Base-by-base conservation (phyloP, 2,888 invertebrate species). In the Xestia ashworthii region DNA sequence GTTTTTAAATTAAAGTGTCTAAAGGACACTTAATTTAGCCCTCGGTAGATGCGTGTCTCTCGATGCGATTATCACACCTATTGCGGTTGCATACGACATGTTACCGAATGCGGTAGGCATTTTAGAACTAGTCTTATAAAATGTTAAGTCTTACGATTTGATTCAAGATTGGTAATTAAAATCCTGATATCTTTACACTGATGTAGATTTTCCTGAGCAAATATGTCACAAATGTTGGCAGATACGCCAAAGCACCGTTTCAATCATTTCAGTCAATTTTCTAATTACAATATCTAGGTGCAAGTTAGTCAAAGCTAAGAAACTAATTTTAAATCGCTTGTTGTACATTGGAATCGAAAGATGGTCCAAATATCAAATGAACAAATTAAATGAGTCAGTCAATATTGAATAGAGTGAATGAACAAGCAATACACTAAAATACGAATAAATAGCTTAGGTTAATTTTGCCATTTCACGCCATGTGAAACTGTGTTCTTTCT, bases 91-190 rank as follows among this genome's bases (percentile, higher is more conserved):
- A 60, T 83, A 55, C 14, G 55, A 41, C 50, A 71, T 68, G 68
- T 83, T 78, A 83, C 62, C 78, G 71, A 72, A 83, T 71, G 68
- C 79, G 38, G 19, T 71, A 83, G 76, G 60, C 67, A 78, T 83
- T 67, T 48, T 78, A 80, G 78, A 76, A 83, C 69, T 80, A 76
- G 82, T 79, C 82, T 46, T 48, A 46, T 75, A 46, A 44, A 81
- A 16, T 38, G n/a, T 53, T 82, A 75, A 75, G 58, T 62, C 60
- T 74, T 32, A 25, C 44, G 16, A 69, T 69, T 62, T 53, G 48
- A 62, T 68, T 75, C 60, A 62, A 32, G 22, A 77, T 73, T 50
- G 12, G 14, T 38, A 19, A 41, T 55, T 58, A 5, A 66, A 66
- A 74, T 65, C 3, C 50, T 76, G 8, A 67, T 53, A 14, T 79